Evolutionary conservation across 92 coral and sea anemone genomes (phyloP).

Genomic region (Epizoanthus fatuus): DNA sequence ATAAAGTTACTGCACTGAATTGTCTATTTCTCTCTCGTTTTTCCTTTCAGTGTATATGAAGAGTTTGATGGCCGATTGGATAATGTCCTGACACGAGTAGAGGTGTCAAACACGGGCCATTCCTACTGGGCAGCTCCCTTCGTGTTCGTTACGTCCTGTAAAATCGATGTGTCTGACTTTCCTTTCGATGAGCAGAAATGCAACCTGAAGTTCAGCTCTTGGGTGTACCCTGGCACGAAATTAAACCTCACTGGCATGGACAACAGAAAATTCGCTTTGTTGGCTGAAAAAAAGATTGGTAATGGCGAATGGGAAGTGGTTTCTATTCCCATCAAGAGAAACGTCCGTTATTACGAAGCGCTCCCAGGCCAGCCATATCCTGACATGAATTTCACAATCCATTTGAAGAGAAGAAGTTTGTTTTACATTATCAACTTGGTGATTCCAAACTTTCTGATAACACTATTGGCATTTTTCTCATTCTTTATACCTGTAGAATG

Average conservation of each 20-base stretch:
- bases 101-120: slow-evolving; percentile 29
- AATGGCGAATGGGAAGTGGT: slow-evolving; percentile 75
- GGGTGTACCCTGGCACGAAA: slow-evolving; percentile 64
- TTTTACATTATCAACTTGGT: slow-evolving; percentile 66
- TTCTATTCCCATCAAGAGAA: slow-evolving; percentile 45
- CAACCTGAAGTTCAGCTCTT: slow-evolving; percentile 61
- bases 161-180: slow-evolving; percentile 64
- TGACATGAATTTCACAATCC: slow-evolving; percentile 58
- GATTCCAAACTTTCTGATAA: slow-evolving; percentile 69
- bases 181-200: slow-evolving; percentile 71
- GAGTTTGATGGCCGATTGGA: slow-evolving; percentile 70
- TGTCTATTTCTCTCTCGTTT: not conserved
- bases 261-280: slow-evolving; percentile 43
- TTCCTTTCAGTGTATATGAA: slow-evolving; percentile 53
- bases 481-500: slow-evolving; percentile 77
- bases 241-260: slow-evolving; percentile 52
- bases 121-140: slow-evolving; percentile 61
- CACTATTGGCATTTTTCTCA: slow-evolving; percentile 73
- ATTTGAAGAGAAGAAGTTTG: slow-evolving; percentile 64
- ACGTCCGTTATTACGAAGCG: slow-evolving; percentile 38
- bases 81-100: slow-evolving; percentile 61
- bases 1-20: no score
- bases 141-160: slow-evolving; percentile 67
- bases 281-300: slow-evolving; percentile 57
- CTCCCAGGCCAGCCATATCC: slow-evolving; percentile 62